A percentile compares a stretch with the other conserved stretches of the same genome.
These are phyloP conservation scores for Pissodes strobi DNA, from an alignment of 1,140 invertebrate species.

Conservation along the genomic window DNA sequence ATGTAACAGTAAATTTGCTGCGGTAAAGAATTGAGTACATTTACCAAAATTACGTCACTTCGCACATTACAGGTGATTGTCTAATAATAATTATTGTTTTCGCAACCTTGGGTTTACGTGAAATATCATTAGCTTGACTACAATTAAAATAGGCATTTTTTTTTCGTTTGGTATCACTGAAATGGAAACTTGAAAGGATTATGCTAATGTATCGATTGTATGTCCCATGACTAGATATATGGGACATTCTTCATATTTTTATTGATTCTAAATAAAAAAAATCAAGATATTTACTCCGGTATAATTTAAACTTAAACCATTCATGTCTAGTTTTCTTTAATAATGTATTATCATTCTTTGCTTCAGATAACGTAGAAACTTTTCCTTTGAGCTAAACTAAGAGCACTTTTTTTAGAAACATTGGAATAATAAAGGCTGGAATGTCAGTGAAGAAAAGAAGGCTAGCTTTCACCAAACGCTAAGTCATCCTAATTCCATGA, in stretches of 20 bases:
- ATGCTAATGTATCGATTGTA: constrained; percentile 31
- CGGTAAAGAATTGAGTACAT: neutral
- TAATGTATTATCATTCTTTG: too few species aligned
- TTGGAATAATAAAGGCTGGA: too few species aligned
- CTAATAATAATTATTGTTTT: constrained; percentile 31
- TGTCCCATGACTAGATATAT: neutral
- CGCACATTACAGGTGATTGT: constrained; percentile 36
- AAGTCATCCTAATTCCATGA: too few species aligned
- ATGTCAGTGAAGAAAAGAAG: too few species aligned
- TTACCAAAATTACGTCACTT: constrained; percentile 31
- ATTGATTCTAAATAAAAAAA: too few species aligned
- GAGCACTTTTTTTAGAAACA: too few species aligned
- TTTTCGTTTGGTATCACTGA: constrained; percentile 30
- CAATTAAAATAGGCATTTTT: constrained; percentile 31
- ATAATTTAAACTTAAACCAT: too few species aligned
- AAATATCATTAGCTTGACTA: constrained; percentile 32
- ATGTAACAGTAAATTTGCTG: neutral
- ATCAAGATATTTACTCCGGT: too few species aligned
- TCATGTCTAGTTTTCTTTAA: too few species aligned
- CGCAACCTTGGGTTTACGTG: constrained; percentile 19
- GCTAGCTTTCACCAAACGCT: too few species aligned
- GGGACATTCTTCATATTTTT: neutral
- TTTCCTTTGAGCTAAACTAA: too few species aligned
- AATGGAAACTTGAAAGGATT: constrained; percentile 33
- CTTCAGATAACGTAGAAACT: too few species aligned